These are phyloP conservation scores for Pandemis cinnamomeana DNA, from an alignment of 2,888 invertebrate species.

Conservation along the genomic window DNA sequence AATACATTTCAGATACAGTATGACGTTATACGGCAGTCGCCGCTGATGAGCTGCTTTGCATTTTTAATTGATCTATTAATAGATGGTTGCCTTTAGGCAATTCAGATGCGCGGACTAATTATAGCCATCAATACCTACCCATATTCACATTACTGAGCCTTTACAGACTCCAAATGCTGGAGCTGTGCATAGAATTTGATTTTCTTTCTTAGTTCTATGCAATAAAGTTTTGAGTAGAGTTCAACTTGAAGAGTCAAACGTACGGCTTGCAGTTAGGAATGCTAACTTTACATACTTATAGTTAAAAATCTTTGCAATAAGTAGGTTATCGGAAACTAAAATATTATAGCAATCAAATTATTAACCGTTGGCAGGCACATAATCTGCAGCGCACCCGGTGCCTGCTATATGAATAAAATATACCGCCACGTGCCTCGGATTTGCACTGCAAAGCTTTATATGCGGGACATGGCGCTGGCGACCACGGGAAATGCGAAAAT, in stretches of 20 bases:
- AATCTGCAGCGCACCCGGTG: slow-evolving; percentile 56
- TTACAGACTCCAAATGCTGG: not conserved
- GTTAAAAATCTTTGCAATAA: not conserved
- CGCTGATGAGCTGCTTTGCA: slow-evolving; percentile 11
- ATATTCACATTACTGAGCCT: not conserved
- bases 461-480: slow-evolving; percentile 34
- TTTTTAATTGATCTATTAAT: slow-evolving; percentile 2
- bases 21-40: not conserved
- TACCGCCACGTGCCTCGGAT: slow-evolving; percentile 59
- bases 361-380: slow-evolving; percentile 51
- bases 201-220: not conserved
- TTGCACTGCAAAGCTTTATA: slow-evolving; percentile 45
- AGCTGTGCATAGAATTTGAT: not conserved
- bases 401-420: slow-evolving; percentile 69
- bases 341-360: slow-evolving; percentile 48
- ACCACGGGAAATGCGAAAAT: slow-evolving; percentile 17
- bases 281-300: not conserved
- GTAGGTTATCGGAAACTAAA: slow-evolving; percentile 23
- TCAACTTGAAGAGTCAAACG: no score
- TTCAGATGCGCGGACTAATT: not conserved
- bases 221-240: no score
- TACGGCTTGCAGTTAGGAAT: no score
- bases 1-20: not conserved
- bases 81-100: not conserved
- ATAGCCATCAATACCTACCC: not conserved